These are phyloP conservation scores for Xanthia togata DNA, from an alignment of 2,888 invertebrate genomes.

Conservation along the genomic window DNA sequence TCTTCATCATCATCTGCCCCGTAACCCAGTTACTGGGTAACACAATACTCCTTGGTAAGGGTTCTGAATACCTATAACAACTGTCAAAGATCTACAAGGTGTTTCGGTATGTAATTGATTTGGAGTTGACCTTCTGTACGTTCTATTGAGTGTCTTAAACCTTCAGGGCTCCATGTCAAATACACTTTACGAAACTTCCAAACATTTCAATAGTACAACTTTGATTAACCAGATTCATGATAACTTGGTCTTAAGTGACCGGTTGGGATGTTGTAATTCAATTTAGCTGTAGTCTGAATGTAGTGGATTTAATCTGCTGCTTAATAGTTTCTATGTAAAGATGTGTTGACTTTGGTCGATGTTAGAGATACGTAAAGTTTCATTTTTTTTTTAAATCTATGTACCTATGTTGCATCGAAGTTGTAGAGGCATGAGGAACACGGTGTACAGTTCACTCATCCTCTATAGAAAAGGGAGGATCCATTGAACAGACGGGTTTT, in stretches of 20 bases:
- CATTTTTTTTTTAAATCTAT: background rate
- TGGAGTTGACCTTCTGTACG: constrained; percentile 12
- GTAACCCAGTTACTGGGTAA: background rate
- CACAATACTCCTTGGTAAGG: background rate
- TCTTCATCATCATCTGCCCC: background rate
- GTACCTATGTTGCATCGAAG: no score
- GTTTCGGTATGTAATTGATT: background rate
- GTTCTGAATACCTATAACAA: background rate
- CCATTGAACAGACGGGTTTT: no score
- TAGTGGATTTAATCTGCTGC: constrained; percentile 17
- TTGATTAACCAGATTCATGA: constrained; percentile 58
- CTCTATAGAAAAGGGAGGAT: no score
- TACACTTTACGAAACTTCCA: constrained; percentile 58
- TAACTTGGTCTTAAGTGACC: constrained; percentile 54
- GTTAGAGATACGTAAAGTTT: background rate
- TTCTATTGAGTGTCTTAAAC: background rate
- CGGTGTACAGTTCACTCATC: no score
- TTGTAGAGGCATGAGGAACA: no score
- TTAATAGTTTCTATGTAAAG: constrained; percentile 1
- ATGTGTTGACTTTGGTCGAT: background rate
- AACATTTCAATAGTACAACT: constrained; percentile 62
- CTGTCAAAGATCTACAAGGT: background rate
- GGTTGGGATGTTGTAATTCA: constrained; percentile 54
- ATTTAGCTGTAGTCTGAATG: constrained; percentile 35
- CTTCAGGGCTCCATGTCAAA: constrained; percentile 58